A percentile compares a stretch with the other conserved stretches of the same genome.
phyloP scores from a whole-genome alignment of 2,888 invertebrate genomes.

The Hemithea aestivaria region DNA sequence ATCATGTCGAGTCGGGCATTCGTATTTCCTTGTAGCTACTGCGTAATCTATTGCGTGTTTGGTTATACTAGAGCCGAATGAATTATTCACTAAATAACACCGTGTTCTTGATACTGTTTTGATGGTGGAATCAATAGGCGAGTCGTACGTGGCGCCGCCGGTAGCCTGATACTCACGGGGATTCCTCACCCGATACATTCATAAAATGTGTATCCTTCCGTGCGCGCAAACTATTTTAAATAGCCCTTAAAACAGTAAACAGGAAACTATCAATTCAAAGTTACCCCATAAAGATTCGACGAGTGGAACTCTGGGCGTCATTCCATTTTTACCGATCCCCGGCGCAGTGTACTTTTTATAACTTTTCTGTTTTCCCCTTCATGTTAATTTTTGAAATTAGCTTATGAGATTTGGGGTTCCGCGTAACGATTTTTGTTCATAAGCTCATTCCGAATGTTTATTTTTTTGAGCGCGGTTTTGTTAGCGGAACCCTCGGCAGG shows the following conservation, averaged over 20 bases:
- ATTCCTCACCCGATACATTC: slow-evolving; percentile 49
- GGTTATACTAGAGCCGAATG: slow-evolving; percentile 63
- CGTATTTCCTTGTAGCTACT: slow-evolving; percentile 40
- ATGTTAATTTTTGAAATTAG: slow-evolving; percentile 49
- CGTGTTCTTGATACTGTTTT: slow-evolving; percentile 57
- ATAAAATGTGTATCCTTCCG: slow-evolving; percentile 55
- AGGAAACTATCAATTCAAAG: slow-evolving; percentile 70
- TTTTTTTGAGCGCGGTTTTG: slow-evolving; percentile 56
- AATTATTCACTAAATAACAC: slow-evolving; percentile 68
- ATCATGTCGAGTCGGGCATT: slow-evolving; percentile 46
- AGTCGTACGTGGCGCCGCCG: slow-evolving; percentile 44
- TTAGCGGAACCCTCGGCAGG: slow-evolving; percentile 50
- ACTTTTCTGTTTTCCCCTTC: slow-evolving; percentile 48
- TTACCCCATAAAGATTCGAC: slow-evolving; percentile 69
- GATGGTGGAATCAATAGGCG: slow-evolving; percentile 57
- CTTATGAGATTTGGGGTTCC: slow-evolving; percentile 39
- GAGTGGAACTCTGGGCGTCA: slow-evolving; percentile 51
- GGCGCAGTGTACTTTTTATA: slow-evolving; percentile 49
- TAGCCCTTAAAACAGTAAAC: slow-evolving; percentile 62
- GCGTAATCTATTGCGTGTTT: slow-evolving; percentile 60
- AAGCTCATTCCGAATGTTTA: slow-evolving; percentile 47
- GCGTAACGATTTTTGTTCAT: slow-evolving; percentile 34
- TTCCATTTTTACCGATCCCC: slow-evolving; percentile 47
- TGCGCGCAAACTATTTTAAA: slow-evolving; percentile 69
- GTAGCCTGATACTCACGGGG: slow-evolving; percentile 51